Percentiles rank a stretch among this genome's conserved stretches.
These are phyloP conservation scores for Seriola dumerili DNA, from an alignment of 2,113 vertebrate genomes.

Conservation along the genomic window DNA sequence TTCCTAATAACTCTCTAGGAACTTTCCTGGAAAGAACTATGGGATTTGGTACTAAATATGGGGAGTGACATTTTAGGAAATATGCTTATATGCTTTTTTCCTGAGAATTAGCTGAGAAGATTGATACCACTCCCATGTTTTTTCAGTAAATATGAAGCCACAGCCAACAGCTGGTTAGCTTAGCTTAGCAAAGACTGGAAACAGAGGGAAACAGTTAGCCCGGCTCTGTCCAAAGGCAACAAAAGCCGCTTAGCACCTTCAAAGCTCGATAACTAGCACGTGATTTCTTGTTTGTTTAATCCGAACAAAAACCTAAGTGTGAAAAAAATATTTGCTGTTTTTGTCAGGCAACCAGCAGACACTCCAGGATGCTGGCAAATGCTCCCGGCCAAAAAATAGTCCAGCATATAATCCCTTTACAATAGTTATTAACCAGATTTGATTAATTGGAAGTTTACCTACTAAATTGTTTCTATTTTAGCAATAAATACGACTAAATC, in stretches of 20 bases:
- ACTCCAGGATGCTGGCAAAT: neutral
- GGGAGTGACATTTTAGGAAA: neutral
- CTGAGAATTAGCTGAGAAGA: neutral
- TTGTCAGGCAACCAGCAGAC: neutral
- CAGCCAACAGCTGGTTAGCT: neutral
- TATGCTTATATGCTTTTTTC: neutral
- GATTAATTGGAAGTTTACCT: neutral
- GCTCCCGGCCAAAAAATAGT: too few species aligned
- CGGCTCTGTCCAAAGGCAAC: neutral
- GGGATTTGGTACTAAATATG: neutral
- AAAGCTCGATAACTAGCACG: neutral
- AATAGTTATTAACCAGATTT: neutral
- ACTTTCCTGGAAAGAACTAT: neutral
- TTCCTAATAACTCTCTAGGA: slow-evolving; percentile 4
- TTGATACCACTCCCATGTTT: neutral
- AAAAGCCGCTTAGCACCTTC: neutral
- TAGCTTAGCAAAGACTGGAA: neutral
- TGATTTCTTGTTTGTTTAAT: neutral
- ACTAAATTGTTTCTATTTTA: neutral
- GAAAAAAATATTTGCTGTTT: too few species aligned
- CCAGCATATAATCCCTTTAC: too few species aligned
- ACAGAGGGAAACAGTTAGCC: neutral
- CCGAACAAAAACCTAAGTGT: neutral
- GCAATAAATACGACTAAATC: neutral
- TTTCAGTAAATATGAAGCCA: neutral